phyloP scores from a whole-genome alignment of 2,113 vertebrate genomes.

The Xerus inauris region DNA sequence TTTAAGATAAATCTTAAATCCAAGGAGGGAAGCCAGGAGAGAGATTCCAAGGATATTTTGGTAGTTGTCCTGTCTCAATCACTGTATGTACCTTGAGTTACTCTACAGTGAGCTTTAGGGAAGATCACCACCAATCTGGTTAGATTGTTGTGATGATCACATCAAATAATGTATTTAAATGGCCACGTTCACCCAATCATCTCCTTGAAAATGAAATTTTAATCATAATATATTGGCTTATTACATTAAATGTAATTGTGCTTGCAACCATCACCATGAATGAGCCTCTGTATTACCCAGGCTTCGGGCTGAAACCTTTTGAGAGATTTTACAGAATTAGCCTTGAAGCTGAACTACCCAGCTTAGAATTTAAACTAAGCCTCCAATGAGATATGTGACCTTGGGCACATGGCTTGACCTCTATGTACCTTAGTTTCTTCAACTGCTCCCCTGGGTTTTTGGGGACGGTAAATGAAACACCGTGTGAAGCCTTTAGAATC shows the following conservation, averaged over 20 bases:
- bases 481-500: not conserved
- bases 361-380: not conserved
- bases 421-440: not conserved
- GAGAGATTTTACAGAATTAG: slow-evolving; percentile 14
- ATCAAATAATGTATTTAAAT: slow-evolving; percentile 35
- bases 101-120: not conserved
- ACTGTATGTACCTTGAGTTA: not conserved
- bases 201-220: slow-evolving; percentile 20
- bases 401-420: not conserved
- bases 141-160: slow-evolving; percentile 7
- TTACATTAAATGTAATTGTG: not conserved
- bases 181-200: not conserved
- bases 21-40: not conserved
- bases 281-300: not conserved
- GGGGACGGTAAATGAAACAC: no score
- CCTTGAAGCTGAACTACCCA: not conserved
- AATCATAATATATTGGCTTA: not conserved
- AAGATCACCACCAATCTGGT: not conserved
- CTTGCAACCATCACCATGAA: not conserved
- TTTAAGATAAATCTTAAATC: no score
- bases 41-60: not conserved
- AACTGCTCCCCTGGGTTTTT: not conserved
- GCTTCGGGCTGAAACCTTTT: not conserved
- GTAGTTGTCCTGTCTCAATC: not conserved
- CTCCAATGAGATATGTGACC: not conserved